Conservation (phyloP, 2,113 vertebrate genomes). For the Xyrauchen texanus region DNA sequence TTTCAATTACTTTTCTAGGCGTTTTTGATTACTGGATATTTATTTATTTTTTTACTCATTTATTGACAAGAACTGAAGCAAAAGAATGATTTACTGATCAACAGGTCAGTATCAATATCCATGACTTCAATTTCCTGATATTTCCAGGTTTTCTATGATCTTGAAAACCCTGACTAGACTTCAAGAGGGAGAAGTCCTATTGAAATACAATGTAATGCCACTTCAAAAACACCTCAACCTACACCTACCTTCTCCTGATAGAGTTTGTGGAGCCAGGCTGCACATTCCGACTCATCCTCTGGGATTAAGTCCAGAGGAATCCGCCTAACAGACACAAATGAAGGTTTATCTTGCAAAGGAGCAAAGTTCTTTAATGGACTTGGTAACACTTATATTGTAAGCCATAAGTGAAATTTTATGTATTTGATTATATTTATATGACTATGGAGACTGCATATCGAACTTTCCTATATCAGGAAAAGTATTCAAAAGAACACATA, state of each 20-base stretch:
- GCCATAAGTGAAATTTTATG: neutral
- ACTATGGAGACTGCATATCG: neutral
- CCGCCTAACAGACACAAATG: slow-evolving; percentile 73
- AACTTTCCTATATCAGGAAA: slow-evolving; percentile 12
- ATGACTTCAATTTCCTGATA: no score
- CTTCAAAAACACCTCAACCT: neutral
- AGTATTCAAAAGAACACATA: neutral
- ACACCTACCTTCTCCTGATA: slow-evolving; percentile 93
- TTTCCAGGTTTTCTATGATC: no score
- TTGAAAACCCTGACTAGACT: no score
- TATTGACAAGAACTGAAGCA: no score
- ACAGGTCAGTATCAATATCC: no score
- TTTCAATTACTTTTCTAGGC: no score
- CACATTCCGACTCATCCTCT: slow-evolving; percentile 84
- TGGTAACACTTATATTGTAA: neutral
- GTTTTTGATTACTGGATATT: no score
- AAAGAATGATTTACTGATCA: no score
- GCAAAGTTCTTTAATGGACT: neutral
- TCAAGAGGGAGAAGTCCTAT: no score
- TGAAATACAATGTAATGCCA: neutral
- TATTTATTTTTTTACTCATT: no score
- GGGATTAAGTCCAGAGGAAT: slow-evolving; percentile 90
- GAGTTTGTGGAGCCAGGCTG: slow-evolving; percentile 90
- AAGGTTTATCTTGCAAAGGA: neutral
- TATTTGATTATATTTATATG: neutral